A percentile compares a stretch with the other conserved stretches of the same genome.
Conservation (phyloP, 2,797 vertebrate genomes). For the Peromyscus aztecus region DNA sequence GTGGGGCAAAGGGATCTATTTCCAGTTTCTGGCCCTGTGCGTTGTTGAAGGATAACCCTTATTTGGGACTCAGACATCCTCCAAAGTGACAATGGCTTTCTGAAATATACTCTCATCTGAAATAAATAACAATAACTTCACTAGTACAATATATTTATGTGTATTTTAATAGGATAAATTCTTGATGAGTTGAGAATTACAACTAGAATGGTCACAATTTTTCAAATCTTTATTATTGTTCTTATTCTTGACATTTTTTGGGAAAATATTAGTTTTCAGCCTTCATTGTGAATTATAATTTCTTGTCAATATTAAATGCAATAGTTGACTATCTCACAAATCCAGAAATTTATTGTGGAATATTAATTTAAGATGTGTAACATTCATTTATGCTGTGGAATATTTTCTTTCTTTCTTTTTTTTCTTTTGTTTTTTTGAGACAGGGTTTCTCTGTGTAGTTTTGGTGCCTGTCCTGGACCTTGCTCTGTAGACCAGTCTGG, state of each 20-base stretch:
- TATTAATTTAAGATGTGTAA: background rate
- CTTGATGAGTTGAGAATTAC: background rate
- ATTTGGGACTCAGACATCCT: background rate
- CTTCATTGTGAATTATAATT: background rate
- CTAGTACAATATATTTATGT: background rate
- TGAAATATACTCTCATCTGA: background rate
- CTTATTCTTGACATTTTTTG: background rate
- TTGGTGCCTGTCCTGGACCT: too few species aligned
- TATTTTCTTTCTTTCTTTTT: background rate
- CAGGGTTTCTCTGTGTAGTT: too few species aligned
- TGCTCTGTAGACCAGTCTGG: too few species aligned
- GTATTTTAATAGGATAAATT: background rate
- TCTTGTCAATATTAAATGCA: background rate
- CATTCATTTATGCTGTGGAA: background rate
- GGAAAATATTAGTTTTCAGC: background rate
- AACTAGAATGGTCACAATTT: background rate
- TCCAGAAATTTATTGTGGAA: background rate
- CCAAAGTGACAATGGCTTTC: conserved; percentile 15
- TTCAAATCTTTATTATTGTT: background rate
- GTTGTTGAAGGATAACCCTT: background rate
- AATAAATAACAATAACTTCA: background rate
- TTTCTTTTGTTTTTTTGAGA: too few species aligned
- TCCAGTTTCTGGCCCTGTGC: background rate
- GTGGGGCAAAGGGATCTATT: background rate
- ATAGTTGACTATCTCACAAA: background rate